Evolutionary conservation across 2,113 vertebrate genomes (phyloP).

Genomic region (Narcine bancroftii): DNA sequence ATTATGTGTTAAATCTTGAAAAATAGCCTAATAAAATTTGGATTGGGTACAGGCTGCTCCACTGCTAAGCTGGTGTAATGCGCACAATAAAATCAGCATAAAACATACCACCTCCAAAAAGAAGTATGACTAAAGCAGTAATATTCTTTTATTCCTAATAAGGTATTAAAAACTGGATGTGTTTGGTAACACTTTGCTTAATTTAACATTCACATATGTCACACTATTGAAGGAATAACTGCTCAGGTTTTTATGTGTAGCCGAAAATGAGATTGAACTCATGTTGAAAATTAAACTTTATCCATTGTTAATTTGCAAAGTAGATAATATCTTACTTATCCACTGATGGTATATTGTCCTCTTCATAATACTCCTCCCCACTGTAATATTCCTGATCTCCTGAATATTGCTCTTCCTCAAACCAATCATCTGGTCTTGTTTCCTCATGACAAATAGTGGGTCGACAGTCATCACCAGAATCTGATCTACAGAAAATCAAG

Average conservation of each 20-base stretch:
- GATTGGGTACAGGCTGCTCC: neutral
- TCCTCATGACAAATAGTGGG: slow-evolving; percentile 87
- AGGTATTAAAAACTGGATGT: neutral
- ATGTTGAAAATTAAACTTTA: neutral
- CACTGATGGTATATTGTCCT: slow-evolving; percentile 74
- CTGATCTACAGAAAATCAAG: slow-evolving; percentile 61
- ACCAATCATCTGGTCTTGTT: slow-evolving; percentile 52
- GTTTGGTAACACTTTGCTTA: neutral
- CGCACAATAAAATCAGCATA: neutral
- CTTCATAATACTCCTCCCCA: slow-evolving; percentile 88
- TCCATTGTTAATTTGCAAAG: neutral
- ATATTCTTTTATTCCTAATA: neutral
- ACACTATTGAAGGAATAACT: neutral
- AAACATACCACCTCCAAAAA: neutral
- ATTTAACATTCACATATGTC: neutral
- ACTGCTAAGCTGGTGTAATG: neutral
- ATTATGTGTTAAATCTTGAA: neutral
- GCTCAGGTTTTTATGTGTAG: neutral
- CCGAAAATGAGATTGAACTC: neutral
- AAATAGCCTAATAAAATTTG: neutral
- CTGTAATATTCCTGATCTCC: slow-evolving; percentile 81
- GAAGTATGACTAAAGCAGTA: neutral
- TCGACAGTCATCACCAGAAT: slow-evolving; percentile 66
- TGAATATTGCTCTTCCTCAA: slow-evolving; percentile 69
- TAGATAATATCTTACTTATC: slow-evolving; percentile 61